phyloP scores from a whole-genome alignment of 64 coral and sea anemone genomes.

The Montipora capricornis region DNA sequence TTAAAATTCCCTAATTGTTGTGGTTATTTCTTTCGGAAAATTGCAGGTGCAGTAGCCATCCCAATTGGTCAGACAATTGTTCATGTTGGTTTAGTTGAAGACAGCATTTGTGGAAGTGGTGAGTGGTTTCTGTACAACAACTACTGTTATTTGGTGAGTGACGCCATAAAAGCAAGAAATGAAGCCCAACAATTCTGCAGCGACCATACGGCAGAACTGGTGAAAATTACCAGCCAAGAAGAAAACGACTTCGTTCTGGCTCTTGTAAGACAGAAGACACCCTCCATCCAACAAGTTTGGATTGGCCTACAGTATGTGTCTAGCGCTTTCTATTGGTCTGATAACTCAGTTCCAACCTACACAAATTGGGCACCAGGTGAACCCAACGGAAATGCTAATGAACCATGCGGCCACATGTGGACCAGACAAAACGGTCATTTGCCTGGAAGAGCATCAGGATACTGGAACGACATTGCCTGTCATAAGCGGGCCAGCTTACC shows the following conservation, averaged over 20 bases:
- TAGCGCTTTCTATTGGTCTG: background rate
- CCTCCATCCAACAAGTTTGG: background rate
- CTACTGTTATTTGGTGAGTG: conserved; percentile 5
- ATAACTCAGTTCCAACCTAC: conserved; percentile 8
- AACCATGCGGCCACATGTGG: conserved; percentile 6
- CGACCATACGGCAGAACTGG: background rate
- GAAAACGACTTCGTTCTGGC: conserved; percentile 34
- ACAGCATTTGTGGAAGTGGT: no score
- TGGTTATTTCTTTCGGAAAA: no score
- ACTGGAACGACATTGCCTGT: background rate
- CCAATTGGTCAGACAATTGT: no score
- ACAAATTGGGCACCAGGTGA: background rate
- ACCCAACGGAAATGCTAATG: background rate
- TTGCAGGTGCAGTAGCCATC: no score
- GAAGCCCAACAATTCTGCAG: background rate
- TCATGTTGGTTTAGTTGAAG: no score
- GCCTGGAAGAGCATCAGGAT: background rate
- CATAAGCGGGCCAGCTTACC: no score
- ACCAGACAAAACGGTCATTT: background rate
- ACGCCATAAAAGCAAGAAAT: background rate
- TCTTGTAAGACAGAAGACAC: background rate
- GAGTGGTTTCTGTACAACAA: background rate
- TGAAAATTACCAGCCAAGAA: conserved; percentile 6
- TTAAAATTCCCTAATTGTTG: no score
- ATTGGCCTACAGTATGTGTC: conserved; percentile 20